A percentile compares a stretch with the other conserved stretches of the same genome.
phyloP scores from a whole-genome alignment of 2,113 vertebrate species.

The Microtus pennsylvanicus region DNA sequence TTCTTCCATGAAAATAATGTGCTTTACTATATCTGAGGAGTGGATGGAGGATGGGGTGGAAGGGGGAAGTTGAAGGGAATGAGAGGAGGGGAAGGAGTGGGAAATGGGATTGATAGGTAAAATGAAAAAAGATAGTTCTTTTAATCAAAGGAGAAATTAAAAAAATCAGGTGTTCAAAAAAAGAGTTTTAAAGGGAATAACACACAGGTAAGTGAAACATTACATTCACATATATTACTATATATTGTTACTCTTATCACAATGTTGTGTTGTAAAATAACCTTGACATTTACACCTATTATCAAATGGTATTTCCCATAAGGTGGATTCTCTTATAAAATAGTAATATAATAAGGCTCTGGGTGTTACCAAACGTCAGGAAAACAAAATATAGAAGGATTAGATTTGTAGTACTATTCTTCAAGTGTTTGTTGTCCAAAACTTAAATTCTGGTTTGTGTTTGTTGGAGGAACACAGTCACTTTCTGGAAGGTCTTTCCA shows the following conservation, averaged over 20 bases:
- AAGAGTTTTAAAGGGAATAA: neutral
- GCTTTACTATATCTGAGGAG: too few species aligned
- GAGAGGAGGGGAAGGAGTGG: too few species aligned
- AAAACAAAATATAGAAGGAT: neutral
- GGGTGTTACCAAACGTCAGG: neutral
- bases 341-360: neutral
- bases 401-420: neutral
- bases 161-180: too few species aligned
- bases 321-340: neutral
- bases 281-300: neutral
- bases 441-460: conserved; percentile 15
- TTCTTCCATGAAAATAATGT: too few species aligned
- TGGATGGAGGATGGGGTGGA: too few species aligned
- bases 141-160: too few species aligned
- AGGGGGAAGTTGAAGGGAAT: too few species aligned
- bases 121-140: too few species aligned
- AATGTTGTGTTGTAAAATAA: neutral
- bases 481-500: neutral
- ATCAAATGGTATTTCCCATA: neutral
- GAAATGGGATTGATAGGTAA: too few species aligned
- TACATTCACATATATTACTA: neutral
- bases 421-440: neutral
- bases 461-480: neutral
- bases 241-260: neutral
- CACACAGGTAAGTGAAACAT: neutral